Evolutionary conservation across 1,140 invertebrate genomes (phyloP), one percentile per base, ranked within the genome.

Genomic region (Bombus breviceps): DNA sequence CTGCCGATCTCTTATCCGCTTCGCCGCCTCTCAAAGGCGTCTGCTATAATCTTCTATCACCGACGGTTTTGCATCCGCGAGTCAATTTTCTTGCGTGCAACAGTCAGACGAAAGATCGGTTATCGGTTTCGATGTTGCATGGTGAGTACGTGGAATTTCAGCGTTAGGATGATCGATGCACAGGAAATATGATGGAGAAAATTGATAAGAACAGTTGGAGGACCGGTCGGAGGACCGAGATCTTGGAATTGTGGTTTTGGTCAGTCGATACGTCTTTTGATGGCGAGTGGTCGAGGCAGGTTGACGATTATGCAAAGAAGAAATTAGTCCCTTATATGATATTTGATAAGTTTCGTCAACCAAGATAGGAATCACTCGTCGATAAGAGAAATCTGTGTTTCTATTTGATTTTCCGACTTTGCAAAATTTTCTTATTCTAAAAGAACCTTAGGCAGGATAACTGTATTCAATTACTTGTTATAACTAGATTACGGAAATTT

Each of bases 1-100:
- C 22, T 53, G 59, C 75, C 73, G 82, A 84, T 79, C 82, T 84
- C 82, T 84, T 84, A 79, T 81, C 78, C 69, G 68, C 57, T 74
- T 41, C 69, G 41, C 78, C 78, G 78, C 77, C 83, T 85, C 79
- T 81, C 83, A 53, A 81, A 79, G 2, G 68, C 68, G 78, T 85
- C 83, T 25, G 82, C 47, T 84, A 79, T 79, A 92, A 90, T 82
- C 86, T 90, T 75, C 66, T 89, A 89, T 88, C 90, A 88, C 82
- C 81, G 76, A 76, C 85, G 83, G 59, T 75, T 62, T 83, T 69
- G 41, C 62, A 37, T 68, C 83, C 57, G 37, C 22, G 37, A 62
- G 76, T 68, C 75, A 71, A 79, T 59, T 79, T 57, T 82, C 81
- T 37, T 79, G 69, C 25, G 47, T 22, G 47, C 47, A 53, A 53